Evolutionary conservation across 2,113 vertebrate genomes (phyloP).

Genomic region (Ciconia stormi): DNA sequence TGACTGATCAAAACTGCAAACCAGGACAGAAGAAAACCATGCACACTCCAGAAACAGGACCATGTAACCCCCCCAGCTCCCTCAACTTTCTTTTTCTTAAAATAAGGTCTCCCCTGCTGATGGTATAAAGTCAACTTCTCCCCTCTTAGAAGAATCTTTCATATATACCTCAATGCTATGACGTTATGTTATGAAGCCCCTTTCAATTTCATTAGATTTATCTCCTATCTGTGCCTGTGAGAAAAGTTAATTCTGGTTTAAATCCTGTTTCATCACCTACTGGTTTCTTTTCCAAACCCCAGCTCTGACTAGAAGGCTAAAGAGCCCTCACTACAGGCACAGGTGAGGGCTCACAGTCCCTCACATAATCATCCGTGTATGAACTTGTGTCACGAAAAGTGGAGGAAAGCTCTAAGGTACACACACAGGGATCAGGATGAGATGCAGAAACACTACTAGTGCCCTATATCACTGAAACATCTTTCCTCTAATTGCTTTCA

Average conservation of each 20-base stretch:
- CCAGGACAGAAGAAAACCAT: neutral
- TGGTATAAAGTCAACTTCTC: neutral
- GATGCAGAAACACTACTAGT: neutral
- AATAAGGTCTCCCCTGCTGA: neutral
- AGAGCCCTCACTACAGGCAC: neutral
- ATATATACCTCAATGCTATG: neutral
- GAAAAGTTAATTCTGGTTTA: neutral
- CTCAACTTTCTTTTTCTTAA: neutral
- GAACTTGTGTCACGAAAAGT: neutral
- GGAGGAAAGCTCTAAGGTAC: neutral
- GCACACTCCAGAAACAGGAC: neutral
- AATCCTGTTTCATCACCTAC: neutral
- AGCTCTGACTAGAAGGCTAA: neutral
- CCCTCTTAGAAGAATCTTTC: neutral
- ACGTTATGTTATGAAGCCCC: neutral
- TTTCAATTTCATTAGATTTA: neutral
- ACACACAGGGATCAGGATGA: neutral
- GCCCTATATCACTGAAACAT: neutral
- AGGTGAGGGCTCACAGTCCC: neutral
- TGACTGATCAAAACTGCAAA: neutral
- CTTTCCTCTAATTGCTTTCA: neutral
- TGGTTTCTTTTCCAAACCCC: neutral
- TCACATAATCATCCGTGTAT: neutral
- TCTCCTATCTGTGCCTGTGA: neutral
- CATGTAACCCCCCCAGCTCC: rapidly evolving